These are phyloP conservation scores for Parauchenoglanis punctatus DNA, from an alignment of 2,797 vertebrate species.

Conservation along the genomic window DNA sequence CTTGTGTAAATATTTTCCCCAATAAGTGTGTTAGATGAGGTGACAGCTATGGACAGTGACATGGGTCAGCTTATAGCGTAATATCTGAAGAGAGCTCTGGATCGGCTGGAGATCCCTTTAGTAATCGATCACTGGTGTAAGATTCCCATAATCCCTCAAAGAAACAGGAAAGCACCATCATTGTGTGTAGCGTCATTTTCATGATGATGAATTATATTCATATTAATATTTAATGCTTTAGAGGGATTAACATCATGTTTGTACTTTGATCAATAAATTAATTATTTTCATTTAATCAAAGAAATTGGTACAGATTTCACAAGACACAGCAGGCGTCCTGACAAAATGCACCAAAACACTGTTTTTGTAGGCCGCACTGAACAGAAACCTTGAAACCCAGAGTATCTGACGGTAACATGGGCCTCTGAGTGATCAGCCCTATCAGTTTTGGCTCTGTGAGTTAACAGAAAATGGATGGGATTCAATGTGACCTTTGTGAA, in stretches of 20 bases:
- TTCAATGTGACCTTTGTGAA: slow-evolving; percentile 19
- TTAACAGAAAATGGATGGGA: slow-evolving; percentile 15
- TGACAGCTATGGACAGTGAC: background rate
- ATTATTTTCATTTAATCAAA: background rate
- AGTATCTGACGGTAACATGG: background rate
- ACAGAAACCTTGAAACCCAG: background rate
- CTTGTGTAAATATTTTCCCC: background rate
- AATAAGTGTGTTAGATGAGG: background rate
- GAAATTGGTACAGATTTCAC: background rate
- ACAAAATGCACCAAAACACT: background rate
- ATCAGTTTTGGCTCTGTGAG: background rate
- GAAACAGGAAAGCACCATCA: background rate
- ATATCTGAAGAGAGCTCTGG: background rate
- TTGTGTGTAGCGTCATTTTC: background rate
- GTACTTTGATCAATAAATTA: background rate
- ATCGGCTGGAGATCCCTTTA: background rate
- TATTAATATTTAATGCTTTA: background rate
- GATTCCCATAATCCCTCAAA: background rate
- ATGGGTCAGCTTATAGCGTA: background rate
- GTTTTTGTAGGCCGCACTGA: background rate
- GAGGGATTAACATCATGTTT: background rate
- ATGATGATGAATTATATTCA: background rate
- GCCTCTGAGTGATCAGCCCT: background rate
- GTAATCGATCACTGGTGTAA: background rate
- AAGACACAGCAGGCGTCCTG: background rate